phyloP scores from a whole-genome alignment of 2,113 vertebrate species.

The Myotis davidii region DNA sequence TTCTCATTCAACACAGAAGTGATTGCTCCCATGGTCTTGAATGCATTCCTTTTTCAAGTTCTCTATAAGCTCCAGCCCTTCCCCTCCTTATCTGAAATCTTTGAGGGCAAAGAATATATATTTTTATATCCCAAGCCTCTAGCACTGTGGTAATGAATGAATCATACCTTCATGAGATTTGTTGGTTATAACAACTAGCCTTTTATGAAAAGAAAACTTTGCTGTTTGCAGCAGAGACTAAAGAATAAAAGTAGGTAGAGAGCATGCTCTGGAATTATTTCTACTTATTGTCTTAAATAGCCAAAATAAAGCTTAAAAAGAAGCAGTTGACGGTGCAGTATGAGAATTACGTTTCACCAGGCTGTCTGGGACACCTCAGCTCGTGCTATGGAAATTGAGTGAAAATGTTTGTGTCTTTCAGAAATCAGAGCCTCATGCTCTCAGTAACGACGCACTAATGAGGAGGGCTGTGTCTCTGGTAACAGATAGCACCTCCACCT shows the following conservation, averaged over 20 bases:
- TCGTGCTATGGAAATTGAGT: not conserved
- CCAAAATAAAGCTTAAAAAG: conserved; percentile 1
- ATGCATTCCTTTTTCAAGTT: not conserved
- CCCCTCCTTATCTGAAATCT: not conserved
- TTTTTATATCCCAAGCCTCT: not conserved
- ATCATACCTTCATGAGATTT: not conserved
- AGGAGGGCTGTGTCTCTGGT: conserved; percentile 86
- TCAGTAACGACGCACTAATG: conserved; percentile 86
- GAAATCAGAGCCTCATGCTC: conserved; percentile 81
- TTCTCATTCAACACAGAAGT: not conserved
- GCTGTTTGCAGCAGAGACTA: not conserved
- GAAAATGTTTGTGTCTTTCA: conserved; percentile 78
- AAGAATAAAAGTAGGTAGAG: not conserved
- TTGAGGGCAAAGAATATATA: not conserved
- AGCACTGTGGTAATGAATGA: conserved; percentile 20
- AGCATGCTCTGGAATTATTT: not conserved
- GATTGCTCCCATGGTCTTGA: not conserved
- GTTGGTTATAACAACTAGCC: not conserved
- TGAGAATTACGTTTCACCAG: not conserved
- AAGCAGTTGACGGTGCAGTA: not conserved
- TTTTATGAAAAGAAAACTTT: not conserved
- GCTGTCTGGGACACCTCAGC: not conserved
- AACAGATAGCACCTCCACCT: conserved; percentile 87
- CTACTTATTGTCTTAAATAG: not conserved
- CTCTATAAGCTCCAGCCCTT: not conserved